A percentile compares a stretch with the other conserved stretches of the same genome.
These are phyloP conservation scores for Corythoichthys haematopterus DNA, from an alignment of 2,113 vertebrate genomes.

Conservation along the genomic window DNA sequence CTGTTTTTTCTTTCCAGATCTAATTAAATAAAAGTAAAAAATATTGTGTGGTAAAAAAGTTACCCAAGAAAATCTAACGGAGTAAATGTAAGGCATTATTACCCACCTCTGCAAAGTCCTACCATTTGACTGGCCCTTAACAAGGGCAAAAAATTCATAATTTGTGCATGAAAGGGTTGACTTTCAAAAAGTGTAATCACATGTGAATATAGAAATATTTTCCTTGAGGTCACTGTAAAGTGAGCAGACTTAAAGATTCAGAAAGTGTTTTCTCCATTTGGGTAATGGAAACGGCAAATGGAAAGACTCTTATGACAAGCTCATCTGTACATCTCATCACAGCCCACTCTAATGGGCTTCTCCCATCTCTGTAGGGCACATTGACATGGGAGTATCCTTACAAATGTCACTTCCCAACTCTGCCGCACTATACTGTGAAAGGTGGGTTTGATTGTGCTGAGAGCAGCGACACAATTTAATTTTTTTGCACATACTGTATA, in stretches of 20 bases:
- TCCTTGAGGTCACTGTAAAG: constrained; percentile 5
- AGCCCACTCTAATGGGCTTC: neutral
- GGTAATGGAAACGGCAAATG: constrained; percentile 5
- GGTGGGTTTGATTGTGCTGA: neutral
- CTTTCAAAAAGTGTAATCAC: neutral
- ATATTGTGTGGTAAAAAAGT: too few species aligned
- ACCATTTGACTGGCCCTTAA: too few species aligned
- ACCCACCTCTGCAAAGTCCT: too few species aligned
- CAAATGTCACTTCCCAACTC: neutral
- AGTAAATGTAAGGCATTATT: too few species aligned
- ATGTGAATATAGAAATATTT: neutral
- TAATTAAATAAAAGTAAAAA: too few species aligned
- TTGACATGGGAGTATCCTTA: neutral
- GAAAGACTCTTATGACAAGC: constrained; percentile 2
- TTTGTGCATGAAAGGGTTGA: too few species aligned
- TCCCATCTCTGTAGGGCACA: constrained; percentile 14
- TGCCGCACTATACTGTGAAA: neutral
- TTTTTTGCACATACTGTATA: too few species aligned
- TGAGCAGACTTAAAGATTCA: constrained; percentile 3
- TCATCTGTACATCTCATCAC: constrained; percentile 24
- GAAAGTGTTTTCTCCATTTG: constrained; percentile 4
- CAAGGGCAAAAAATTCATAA: too few species aligned
- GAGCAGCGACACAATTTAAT: neutral
- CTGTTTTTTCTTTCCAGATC: too few species aligned
- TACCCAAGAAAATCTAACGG: too few species aligned